phyloP scores from a whole-genome alignment of 2,888 invertebrate genomes.

The Digitonthophagus gazella region DNA sequence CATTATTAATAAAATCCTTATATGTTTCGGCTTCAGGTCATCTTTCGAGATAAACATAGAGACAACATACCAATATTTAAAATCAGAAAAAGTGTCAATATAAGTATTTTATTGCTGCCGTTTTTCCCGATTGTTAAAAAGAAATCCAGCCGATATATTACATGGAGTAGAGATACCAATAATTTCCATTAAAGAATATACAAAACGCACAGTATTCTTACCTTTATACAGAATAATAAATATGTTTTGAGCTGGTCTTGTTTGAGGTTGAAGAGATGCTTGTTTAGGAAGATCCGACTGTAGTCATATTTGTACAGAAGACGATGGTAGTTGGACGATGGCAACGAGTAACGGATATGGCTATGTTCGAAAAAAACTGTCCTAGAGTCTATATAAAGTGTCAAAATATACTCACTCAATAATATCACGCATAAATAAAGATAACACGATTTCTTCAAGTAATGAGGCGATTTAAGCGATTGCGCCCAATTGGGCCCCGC shows the following conservation, averaged over 20 bases:
- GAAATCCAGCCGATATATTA: conserved; percentile 74
- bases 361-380: conserved; percentile 72
- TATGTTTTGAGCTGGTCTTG: conserved; percentile 81
- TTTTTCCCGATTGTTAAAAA: too few relatives aligned
- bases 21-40: too few relatives aligned
- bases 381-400: conserved; percentile 80
- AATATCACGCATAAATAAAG: conserved; percentile 23
- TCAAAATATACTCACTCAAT: conserved; percentile 74
- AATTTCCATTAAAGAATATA: conserved; percentile 74
- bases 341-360: conserved; percentile 81
- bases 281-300: conserved; percentile 80
- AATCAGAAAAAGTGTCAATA: too few relatives aligned
- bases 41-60: too few relatives aligned
- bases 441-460: conserved; percentile 32
- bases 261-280: conserved; percentile 76
- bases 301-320: conserved; percentile 73
- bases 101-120: too few relatives aligned
- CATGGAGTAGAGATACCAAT: conserved; percentile 80
- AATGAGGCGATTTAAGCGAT: too few relatives aligned
- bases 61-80: too few relatives aligned
- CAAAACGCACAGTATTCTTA: conserved; percentile 69
- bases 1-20: too few relatives aligned
- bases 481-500: too few relatives aligned
- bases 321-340: conserved; percentile 46
- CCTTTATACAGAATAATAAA: conserved; percentile 75